phyloP scores from a whole-genome alignment of 1,140 invertebrate genomes.

The Choristoneura fumiferana region DNA sequence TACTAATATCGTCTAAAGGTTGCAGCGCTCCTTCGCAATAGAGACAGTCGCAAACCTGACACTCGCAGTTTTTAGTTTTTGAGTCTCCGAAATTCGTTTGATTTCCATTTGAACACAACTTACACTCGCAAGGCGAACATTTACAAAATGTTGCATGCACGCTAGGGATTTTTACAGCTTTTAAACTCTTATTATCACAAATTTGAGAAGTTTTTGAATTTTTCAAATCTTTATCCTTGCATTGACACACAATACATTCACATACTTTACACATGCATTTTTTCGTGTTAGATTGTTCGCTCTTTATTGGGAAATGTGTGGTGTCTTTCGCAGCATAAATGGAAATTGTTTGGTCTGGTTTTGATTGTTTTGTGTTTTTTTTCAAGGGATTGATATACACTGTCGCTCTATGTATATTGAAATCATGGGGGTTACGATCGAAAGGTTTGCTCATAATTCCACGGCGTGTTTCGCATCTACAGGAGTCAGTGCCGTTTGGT shows the following conservation, averaged over 20 bases:
- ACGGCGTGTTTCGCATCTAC: conserved; percentile 35
- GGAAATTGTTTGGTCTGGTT: conserved; percentile 21
- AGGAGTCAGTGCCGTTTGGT: conserved; percentile 25
- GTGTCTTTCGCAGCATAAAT: conserved; percentile 26
- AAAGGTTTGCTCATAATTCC: conserved; percentile 39
- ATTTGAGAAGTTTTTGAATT: conserved; percentile 21
- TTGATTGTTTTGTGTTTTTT: background rate
- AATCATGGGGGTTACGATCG: conserved; percentile 35
- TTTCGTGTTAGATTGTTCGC: background rate
- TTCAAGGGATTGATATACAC: background rate
- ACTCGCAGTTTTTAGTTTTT: background rate
- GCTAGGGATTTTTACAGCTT: too few relatives aligned
- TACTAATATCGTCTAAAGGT: too few relatives aligned
- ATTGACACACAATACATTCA: conserved; percentile 38
- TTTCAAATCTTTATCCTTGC: conserved; percentile 25
- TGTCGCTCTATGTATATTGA: conserved; percentile 36
- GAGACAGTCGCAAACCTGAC: background rate
- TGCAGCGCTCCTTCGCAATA: background rate
- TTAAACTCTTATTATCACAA: background rate
- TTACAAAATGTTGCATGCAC: conserved; percentile 21
- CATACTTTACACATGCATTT: conserved; percentile 29
- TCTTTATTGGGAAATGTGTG: conserved; percentile 1
- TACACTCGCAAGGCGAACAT: conserved; percentile 40
- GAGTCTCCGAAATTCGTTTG: too few relatives aligned
- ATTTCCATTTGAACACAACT: conserved; percentile 21